Evolutionary conservation across 2,888 invertebrate species (phyloP).

Genomic region (Nomada ruficornis): DNA sequence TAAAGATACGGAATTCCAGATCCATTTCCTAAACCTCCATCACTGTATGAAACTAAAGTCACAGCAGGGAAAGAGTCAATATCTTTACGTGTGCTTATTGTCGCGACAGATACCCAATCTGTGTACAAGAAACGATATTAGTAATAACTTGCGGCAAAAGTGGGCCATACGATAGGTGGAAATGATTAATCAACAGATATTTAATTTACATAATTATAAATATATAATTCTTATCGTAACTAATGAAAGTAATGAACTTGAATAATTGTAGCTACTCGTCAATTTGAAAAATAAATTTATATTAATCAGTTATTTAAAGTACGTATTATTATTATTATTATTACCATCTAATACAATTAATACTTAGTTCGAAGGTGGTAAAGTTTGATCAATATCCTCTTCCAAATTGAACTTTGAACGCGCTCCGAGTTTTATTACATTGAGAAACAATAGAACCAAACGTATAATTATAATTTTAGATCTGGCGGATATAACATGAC

Average conservation of each 20-base stretch:
- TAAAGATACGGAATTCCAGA: slow-evolving; percentile 91
- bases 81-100: slow-evolving; percentile 87
- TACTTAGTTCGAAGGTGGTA: no score
- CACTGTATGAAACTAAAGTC: slow-evolving; percentile 89
- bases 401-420: neutral
- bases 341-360: no score
- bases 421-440: neutral
- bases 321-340: no score
- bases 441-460: neutral
- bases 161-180: neutral
- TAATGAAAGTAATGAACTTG: no score
- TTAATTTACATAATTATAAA: no score
- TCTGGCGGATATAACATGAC: neutral
- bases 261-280: no score
- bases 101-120: slow-evolving; percentile 91
- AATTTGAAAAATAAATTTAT: no score
- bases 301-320: no score
- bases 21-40: slow-evolving; percentile 88
- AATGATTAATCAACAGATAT: neutral
- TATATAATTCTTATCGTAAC: no score
- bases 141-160: neutral
- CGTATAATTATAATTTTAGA: neutral
- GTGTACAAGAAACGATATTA: slow-evolving; percentile 64
- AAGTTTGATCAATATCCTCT: neutral
- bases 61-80: slow-evolving; percentile 89